Percentiles rank a stretch among this genome's conserved stretches.
phyloP scores from a whole-genome alignment of 53 echinoderm and acorn worm species.

The Arbacia lixula region DNA sequence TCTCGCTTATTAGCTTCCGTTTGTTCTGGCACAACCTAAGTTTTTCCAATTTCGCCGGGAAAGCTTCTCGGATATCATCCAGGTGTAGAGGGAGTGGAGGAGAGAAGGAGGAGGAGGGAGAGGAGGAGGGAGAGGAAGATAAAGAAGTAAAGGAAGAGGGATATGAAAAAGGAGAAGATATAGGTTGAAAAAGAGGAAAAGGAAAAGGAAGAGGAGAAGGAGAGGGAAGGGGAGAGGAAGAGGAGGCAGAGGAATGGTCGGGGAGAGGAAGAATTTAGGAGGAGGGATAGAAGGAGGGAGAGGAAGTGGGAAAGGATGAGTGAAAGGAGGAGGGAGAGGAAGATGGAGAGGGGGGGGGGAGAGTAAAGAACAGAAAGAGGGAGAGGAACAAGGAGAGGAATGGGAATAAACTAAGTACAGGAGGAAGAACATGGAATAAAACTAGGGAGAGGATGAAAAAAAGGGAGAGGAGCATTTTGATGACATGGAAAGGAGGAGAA shows the following conservation, averaged over 20 bases:
- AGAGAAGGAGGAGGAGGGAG: slow-evolving; percentile 10
- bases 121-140: too few species aligned
- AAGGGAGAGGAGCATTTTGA: background rate
- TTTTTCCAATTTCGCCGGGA: slow-evolving; percentile 9
- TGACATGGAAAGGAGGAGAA: background rate
- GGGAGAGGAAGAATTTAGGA: too few species aligned
- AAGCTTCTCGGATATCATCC: too few species aligned
- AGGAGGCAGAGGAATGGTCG: too few species aligned
- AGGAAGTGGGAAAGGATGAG: too few species aligned
- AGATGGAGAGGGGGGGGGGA: background rate
- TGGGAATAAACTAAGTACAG: background rate
- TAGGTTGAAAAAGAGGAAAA: background rate
- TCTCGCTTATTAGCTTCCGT: slow-evolving; percentile 32
- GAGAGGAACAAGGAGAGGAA: background rate
- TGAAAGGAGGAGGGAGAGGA: background rate
- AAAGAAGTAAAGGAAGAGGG: too few species aligned
- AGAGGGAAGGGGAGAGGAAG: background rate
- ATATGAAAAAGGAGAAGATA: too few species aligned
- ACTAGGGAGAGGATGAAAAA: background rate
- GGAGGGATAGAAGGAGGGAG: too few species aligned
- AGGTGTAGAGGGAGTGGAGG: slow-evolving; percentile 24
- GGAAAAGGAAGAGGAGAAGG: background rate
- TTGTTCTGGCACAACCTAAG: slow-evolving; percentile 4
- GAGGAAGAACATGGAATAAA: too few species aligned
- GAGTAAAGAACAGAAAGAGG: background rate